Evolutionary conservation across 2,113 vertebrate species (phyloP).

Genomic region (Pomatostomus ruficeps): DNA sequence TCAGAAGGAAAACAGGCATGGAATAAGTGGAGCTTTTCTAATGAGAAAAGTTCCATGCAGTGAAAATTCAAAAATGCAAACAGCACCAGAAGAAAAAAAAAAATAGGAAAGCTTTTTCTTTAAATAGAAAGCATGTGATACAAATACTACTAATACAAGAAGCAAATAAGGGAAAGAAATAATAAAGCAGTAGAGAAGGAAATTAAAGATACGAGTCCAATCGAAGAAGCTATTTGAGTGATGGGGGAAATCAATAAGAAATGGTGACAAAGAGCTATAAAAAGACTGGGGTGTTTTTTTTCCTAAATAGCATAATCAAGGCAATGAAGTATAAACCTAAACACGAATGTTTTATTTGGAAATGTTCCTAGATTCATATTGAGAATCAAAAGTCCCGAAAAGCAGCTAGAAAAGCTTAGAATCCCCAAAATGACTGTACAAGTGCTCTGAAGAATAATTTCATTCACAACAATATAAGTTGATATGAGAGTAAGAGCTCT

Average conservation of each 20-base stretch:
- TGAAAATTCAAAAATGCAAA: not conserved
- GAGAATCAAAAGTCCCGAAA: not conserved
- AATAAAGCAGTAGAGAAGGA: not conserved
- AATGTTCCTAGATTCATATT: not conserved
- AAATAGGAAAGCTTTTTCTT: not conserved
- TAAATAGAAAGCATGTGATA: not conserved
- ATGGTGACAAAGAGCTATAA: not conserved
- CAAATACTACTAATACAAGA: not conserved
- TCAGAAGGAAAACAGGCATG: not conserved
- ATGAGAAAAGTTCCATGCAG: not conserved
- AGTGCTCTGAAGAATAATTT: not conserved
- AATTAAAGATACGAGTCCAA: not conserved
- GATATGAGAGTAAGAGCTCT: not conserved
- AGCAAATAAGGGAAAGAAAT: not conserved
- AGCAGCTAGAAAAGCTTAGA: not conserved
- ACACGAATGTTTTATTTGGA: not conserved
- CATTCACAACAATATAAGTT: not conserved
- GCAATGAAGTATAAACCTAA: not conserved
- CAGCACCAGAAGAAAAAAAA: not conserved
- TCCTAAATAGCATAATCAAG: not conserved
- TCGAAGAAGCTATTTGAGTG: not conserved
- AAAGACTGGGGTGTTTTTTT: not conserved
- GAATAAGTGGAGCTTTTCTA: not conserved
- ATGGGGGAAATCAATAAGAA: not conserved
- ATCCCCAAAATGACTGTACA: not conserved